phyloP scores from a whole-genome alignment of 2,797 vertebrate genomes.

The Synanceia verrucosa region DNA sequence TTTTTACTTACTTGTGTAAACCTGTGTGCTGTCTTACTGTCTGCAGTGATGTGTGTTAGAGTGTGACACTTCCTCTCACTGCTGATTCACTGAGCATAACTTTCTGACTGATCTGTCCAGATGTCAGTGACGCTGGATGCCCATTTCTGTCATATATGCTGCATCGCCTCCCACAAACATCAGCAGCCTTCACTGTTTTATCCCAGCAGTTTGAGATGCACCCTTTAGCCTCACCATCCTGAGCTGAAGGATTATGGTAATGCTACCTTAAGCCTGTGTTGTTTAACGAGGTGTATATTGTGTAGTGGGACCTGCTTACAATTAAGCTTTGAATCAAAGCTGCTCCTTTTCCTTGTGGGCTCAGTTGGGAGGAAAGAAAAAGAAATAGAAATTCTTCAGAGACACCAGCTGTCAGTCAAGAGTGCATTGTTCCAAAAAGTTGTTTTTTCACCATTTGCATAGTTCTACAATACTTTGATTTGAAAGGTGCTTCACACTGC shows the following conservation, averaged over 20 bases:
- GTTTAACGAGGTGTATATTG: slow-evolving; percentile 43
- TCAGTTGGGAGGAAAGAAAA: background rate
- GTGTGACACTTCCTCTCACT: slow-evolving; percentile 17
- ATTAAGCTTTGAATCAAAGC: background rate
- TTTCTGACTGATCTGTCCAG: slow-evolving; percentile 35
- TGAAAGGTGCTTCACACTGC: background rate
- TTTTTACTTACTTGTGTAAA: no score
- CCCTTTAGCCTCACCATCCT: slow-evolving; percentile 34
- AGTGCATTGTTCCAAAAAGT: background rate
- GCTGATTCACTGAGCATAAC: slow-evolving; percentile 23
- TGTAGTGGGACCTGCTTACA: slow-evolving; percentile 11
- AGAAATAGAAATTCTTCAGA: background rate
- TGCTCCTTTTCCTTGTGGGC: background rate
- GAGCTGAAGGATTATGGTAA: slow-evolving; percentile 55
- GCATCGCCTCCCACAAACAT: background rate
- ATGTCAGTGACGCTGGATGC: slow-evolving; percentile 33
- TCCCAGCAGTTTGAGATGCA: slow-evolving; percentile 31
- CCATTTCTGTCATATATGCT: background rate
- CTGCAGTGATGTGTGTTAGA: slow-evolving; percentile 13
- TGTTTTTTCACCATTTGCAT: background rate
- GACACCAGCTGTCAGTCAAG: slow-evolving; percentile 27
- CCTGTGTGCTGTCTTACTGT: slow-evolving; percentile 35
- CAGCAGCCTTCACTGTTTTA: slow-evolving; percentile 10
- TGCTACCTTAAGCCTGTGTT: slow-evolving; percentile 42
- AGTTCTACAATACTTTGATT: background rate